These are phyloP conservation scores for Listronotus bonariensis DNA, from an alignment of 1,140 invertebrate species.

Conservation along the genomic window DNA sequence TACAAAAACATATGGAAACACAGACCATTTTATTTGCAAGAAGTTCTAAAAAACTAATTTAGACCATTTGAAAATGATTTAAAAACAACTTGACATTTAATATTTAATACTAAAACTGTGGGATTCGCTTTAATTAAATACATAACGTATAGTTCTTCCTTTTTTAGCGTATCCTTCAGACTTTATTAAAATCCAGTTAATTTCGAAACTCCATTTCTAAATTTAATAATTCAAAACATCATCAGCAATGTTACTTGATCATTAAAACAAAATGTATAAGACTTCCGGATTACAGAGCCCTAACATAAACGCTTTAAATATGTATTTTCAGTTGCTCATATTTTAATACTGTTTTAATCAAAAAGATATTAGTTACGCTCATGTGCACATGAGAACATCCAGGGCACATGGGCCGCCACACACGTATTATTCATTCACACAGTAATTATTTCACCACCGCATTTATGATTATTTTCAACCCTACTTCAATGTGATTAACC, in stretches of 20 bases:
- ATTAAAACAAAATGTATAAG: conserved; percentile 4
- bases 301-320: not conserved
- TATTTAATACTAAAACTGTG: no score
- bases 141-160: no score
- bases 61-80: no score
- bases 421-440: conserved; percentile 13
- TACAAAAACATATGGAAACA: no score
- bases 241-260: not conserved
- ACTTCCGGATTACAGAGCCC: conserved; percentile 1
- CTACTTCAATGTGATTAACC: no score
- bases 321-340: conserved; percentile 6
- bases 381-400: conserved; percentile 2
- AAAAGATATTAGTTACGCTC: conserved; percentile 13
- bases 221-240: conserved; percentile 2
- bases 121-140: no score
- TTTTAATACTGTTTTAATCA: conserved; percentile 9
- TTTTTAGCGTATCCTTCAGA: no score
- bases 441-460: conserved; percentile 9
- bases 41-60: no score
- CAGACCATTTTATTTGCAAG: no score
- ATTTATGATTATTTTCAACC: conserved; percentile 3
- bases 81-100: no score
- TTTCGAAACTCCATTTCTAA: not conserved
- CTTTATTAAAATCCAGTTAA: not conserved
- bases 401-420: conserved; percentile 1